phyloP scores from a whole-genome alignment of 1,140 invertebrate genomes.

The Copidosoma floridanum region DNA sequence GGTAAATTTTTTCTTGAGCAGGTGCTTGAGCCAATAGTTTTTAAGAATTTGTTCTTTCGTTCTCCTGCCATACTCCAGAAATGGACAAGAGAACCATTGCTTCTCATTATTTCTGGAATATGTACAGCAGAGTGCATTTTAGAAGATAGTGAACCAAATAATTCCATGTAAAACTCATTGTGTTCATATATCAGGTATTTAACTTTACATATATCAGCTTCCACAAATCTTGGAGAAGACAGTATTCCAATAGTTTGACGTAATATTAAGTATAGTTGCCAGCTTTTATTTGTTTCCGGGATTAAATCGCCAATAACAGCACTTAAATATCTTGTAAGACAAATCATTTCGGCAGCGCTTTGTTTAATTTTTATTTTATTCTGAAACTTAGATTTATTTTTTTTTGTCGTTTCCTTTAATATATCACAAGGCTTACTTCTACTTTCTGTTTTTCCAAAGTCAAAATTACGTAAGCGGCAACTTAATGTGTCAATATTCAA shows the following conservation, averaged over 20 bases:
- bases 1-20: background rate
- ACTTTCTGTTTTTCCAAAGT: constrained; percentile 2
- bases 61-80: constrained; percentile 17
- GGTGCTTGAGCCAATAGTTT: background rate
- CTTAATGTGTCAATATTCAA: constrained; percentile 6
- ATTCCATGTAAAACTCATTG: constrained; percentile 11
- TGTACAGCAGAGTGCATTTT: constrained; percentile 18
- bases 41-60: background rate
- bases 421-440: constrained; percentile 3
- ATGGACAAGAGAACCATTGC: constrained; percentile 17
- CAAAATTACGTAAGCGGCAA: background rate
- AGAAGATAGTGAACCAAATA: constrained; percentile 17
- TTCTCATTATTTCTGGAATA: constrained; percentile 1
- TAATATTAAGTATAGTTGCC: constrained; percentile 16
- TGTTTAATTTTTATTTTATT: constrained; percentile 9
- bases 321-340: constrained; percentile 19
- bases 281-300: constrained; percentile 9
- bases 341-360: constrained; percentile 19
- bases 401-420: background rate
- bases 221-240: no score
- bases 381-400: background rate
- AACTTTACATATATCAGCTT: constrained; percentile 1
- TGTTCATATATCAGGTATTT: constrained; percentile 6
- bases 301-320: constrained; percentile 22
- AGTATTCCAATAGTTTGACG: constrained; percentile 12